Evolutionary conservation across 2,113 vertebrate species (phyloP).

Genomic region (Eulacestoma nigropectus): DNA sequence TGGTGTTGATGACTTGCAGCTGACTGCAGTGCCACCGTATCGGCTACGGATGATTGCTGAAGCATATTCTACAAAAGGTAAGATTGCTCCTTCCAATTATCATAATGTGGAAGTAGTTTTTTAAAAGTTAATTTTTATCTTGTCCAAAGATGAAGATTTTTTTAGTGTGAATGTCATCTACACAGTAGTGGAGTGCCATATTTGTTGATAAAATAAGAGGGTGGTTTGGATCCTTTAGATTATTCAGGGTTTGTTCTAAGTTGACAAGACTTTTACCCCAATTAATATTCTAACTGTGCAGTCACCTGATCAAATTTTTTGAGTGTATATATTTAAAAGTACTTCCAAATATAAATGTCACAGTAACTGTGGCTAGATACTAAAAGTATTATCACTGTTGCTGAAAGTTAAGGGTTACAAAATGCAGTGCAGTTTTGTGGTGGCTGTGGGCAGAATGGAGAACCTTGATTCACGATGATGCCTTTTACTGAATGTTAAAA

Average conservation of each 20-base stretch:
- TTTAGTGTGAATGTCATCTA: neutral
- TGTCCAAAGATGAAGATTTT: neutral
- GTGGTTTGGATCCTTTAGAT: neutral
- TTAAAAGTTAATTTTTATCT: neutral
- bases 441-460: neutral
- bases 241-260: neutral
- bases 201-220: neutral
- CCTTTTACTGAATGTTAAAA: neutral
- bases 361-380: neutral
- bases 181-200: neutral
- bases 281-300: neutral
- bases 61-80: conserved; percentile 93
- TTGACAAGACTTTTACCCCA: neutral
- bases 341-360: neutral
- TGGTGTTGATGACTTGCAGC: conserved; percentile 86
- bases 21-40: conserved; percentile 84
- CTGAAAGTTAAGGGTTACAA: neutral
- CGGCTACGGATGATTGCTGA: conserved; percentile 92
- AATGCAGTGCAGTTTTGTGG: neutral
- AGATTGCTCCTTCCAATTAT: neutral
- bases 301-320: neutral
- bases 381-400: neutral
- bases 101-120: neutral
- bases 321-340: neutral
- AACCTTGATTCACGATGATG: neutral